Percentiles rank a stretch among this genome's conserved stretches.
Evolutionary conservation across 2,797 vertebrate species (phyloP).

Genomic region (Buphagus erythrorhynchus): DNA sequence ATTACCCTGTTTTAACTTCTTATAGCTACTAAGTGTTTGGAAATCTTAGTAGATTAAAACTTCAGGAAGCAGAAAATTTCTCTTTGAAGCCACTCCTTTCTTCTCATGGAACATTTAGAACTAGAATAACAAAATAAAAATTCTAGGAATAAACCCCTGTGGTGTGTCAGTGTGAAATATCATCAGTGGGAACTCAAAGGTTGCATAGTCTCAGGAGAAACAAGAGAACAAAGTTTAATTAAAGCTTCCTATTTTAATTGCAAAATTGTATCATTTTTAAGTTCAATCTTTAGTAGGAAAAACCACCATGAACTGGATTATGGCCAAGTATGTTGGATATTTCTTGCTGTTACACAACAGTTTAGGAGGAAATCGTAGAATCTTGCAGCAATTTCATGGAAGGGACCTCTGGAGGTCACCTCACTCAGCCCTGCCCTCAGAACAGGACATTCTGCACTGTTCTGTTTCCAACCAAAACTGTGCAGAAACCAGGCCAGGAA

Average conservation of each 20-base stretch:
- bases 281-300: background rate
- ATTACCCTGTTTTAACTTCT: background rate
- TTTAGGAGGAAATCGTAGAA: background rate
- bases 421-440: background rate
- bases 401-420: background rate
- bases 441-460: background rate
- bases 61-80: background rate
- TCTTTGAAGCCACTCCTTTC: background rate
- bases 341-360: background rate
- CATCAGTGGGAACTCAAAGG: background rate
- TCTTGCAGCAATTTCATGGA: background rate
- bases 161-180: background rate
- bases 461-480: background rate
- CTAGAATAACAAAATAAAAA: background rate
- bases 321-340: background rate
- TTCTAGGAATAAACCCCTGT: background rate
- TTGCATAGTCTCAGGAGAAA: background rate
- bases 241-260: slow-evolving; percentile 11
- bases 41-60: background rate
- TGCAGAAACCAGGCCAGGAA: background rate
- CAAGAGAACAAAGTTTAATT: background rate
- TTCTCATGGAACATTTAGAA: background rate
- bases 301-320: background rate
- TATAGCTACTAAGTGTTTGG: background rate
- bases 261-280: background rate